Conservation (phyloP, 2,113 vertebrate genomes). For the Phaetusa simplex region DNA sequence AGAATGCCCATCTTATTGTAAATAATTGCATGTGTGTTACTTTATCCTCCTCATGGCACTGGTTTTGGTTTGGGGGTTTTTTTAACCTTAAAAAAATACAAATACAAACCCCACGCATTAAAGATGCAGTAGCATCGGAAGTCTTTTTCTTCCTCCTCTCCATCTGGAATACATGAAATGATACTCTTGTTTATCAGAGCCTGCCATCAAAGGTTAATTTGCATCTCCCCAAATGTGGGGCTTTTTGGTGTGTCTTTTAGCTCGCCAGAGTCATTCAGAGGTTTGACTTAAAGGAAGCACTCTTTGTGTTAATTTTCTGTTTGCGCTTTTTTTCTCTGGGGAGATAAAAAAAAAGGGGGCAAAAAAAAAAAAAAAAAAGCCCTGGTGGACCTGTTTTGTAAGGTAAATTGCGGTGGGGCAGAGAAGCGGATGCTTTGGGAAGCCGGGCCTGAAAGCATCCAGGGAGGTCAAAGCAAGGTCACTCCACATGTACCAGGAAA, state of each 20-base stretch:
- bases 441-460: constrained; percentile 61
- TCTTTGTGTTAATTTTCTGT: constrained; percentile 27
- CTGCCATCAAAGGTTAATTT: constrained; percentile 41
- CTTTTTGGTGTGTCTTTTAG: neutral
- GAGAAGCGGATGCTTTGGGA: constrained; percentile 35
- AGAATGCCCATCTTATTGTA: neutral
- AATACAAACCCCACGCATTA: neutral
- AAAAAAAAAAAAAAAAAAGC: neutral
- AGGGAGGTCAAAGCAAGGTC: constrained; percentile 72
- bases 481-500: constrained; percentile 77
- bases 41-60: neutral
- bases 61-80: neutral
- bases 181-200: constrained; percentile 17
- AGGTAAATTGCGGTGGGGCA: neutral
- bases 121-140: neutral
- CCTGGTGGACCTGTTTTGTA: neutral
- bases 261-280: neutral
- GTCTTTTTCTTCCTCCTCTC: constrained; percentile 17
- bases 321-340: constrained; percentile 14
- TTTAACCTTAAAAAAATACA: neutral
- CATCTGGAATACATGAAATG: neutral
- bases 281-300: neutral
- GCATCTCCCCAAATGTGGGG: neutral
- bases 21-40: neutral
- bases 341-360: neutral